A percentile compares a stretch with the other conserved stretches of the same genome.
Evolutionary conservation across 2,113 vertebrate species (phyloP).

Genomic region (Actinemys pallida): DNA sequence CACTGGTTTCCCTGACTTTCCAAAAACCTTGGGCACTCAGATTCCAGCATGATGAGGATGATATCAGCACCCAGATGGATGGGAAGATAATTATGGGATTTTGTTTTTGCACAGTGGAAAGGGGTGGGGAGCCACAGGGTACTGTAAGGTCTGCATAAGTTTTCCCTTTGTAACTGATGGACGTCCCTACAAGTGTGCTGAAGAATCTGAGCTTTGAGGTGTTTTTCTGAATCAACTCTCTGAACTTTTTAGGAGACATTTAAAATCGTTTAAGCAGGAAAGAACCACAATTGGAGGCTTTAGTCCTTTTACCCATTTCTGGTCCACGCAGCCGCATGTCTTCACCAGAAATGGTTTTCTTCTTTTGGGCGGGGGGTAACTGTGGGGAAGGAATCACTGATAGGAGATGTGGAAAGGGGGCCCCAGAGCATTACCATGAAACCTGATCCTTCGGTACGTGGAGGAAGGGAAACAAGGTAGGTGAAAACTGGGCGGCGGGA

Average conservation of each 20-base stretch:
- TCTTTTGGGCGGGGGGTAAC: too few relatives aligned
- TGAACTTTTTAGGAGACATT: neutral
- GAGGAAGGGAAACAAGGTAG: too few relatives aligned
- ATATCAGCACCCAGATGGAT: neutral
- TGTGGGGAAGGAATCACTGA: too few relatives aligned
- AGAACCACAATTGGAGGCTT: neutral
- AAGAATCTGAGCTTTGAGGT: neutral
- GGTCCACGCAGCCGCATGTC: too few relatives aligned
- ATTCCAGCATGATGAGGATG: neutral
- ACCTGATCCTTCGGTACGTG: neutral
- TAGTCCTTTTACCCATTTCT: neutral
- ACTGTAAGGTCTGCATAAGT: too few relatives aligned
- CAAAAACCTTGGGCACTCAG: accelerated
- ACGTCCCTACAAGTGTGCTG: neutral
- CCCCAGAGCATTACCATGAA: neutral
- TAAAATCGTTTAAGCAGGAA: neutral
- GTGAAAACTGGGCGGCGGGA: too few relatives aligned
- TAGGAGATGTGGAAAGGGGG: neutral
- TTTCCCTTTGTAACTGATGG: neutral
- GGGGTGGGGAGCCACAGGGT: too few relatives aligned
- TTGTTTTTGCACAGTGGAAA: neutral
- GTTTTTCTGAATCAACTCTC: neutral
- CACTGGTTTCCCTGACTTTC: neutral
- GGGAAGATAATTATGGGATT: neutral
- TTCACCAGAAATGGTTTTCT: too few relatives aligned